phyloP scores from a whole-genome alignment of 2,113 vertebrate species.

The Lepus timidus region DNA sequence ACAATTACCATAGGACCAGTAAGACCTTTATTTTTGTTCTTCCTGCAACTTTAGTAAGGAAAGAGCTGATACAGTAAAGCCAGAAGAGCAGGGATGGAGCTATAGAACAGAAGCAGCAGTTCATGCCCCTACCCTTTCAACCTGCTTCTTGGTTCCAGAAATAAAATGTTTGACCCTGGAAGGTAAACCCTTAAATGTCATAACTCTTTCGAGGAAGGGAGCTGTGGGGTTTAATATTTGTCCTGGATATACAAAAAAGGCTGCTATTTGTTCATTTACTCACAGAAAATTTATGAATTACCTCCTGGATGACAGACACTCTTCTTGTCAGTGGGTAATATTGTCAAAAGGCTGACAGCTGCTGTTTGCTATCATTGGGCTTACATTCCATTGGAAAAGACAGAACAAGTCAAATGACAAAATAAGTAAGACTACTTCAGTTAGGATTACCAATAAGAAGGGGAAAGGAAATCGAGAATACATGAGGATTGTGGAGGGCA shows the following conservation, averaged over 20 bases:
- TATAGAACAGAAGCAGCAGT: not conserved
- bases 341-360: not conserved
- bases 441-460: not conserved
- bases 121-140: fast-evolving
- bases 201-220: not conserved
- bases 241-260: not conserved
- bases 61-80: not conserved
- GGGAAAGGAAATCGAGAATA: not conserved
- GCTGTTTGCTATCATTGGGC: not conserved
- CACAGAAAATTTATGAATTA: not conserved
- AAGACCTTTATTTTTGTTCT: not conserved
- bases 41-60: not conserved
- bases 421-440: not conserved
- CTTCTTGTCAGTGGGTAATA: not conserved
- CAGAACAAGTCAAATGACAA: not conserved
- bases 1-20: not conserved
- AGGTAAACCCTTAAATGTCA: not conserved
- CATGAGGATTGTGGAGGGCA: fast-evolving
- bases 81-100: not conserved
- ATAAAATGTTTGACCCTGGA: not conserved
- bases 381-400: not conserved
- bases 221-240: not conserved
- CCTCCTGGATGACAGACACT: not conserved
- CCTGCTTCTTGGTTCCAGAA: not conserved
- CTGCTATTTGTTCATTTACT: not conserved